Conservation (phyloP, 2,888 invertebrate species). For the Amphimallon solstitiale region DNA sequence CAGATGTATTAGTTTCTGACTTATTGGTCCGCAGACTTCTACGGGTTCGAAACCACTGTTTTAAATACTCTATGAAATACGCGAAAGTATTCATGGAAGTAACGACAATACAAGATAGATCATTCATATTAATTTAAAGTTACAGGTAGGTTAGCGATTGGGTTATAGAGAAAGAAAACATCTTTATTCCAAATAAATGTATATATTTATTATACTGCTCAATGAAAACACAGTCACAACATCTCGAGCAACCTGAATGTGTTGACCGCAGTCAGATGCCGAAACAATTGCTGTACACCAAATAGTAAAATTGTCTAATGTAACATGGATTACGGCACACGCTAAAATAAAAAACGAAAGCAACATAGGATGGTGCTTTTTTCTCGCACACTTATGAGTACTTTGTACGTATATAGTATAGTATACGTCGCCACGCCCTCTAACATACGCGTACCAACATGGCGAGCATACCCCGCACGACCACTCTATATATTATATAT, state of each 20-base stretch:
- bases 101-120: no score
- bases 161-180: constrained; percentile 11
- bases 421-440: constrained; percentile 63
- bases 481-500: constrained; percentile 71
- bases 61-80: no score
- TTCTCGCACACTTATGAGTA: constrained; percentile 62
- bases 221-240: constrained; percentile 71
- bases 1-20: no score
- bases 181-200: constrained; percentile 73
- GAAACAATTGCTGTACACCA: constrained; percentile 66
- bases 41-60: no score
- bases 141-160: not conserved
- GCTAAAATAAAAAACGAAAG: constrained; percentile 61
- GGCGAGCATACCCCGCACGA: constrained; percentile 60
- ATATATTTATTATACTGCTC: constrained; percentile 80
- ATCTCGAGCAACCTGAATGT: constrained; percentile 58
- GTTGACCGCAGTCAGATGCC: constrained; percentile 52
- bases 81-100: no score
- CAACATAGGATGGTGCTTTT: constrained; percentile 61
- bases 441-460: constrained; percentile 59
- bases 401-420: constrained; percentile 65
- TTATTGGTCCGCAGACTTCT: no score
- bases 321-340: constrained; percentile 66
- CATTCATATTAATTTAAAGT: no score
- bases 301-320: constrained; percentile 67